Evolutionary conservation across 2,888 invertebrate genomes (phyloP).

Genomic region (Biston stratarius): DNA sequence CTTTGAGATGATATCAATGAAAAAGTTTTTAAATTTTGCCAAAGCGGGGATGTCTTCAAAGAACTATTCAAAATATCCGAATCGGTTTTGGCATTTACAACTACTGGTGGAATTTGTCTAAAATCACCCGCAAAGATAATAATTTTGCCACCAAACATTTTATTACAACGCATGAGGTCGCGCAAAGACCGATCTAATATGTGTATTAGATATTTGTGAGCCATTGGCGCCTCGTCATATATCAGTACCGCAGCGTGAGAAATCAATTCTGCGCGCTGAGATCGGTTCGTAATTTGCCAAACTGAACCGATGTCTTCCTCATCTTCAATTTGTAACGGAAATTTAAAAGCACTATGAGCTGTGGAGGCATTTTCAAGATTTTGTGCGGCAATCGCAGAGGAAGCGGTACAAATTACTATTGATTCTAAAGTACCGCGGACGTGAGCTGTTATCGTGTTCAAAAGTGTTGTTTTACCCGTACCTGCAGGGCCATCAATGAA

Average conservation of each 20-base stretch:
- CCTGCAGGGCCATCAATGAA: no score
- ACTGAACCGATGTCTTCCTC: no score
- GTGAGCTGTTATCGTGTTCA: background rate
- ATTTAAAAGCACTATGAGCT: background rate
- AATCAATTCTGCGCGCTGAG: no score
- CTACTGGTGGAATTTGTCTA: conserved; percentile 22
- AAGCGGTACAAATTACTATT: no score
- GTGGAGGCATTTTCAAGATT: no score
- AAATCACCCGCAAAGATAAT: conserved; percentile 29
- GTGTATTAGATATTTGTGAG: conserved; percentile 1
- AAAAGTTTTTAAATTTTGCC: conserved; percentile 14
- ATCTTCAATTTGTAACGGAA: background rate
- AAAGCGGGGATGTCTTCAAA: conserved; percentile 12
- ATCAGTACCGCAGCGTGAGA: background rate
- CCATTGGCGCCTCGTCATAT: conserved; percentile 9
- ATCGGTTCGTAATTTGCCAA: no score
- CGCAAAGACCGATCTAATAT: conserved; percentile 9
- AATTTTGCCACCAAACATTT: conserved; percentile 25
- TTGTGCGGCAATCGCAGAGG: no score
- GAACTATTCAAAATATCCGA: conserved; percentile 12
- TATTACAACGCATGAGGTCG: conserved; percentile 11
- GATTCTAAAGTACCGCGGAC: background rate
- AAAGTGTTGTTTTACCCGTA: no score
- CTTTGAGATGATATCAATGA: conserved; percentile 11
- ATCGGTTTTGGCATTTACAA: conserved; percentile 3